phyloP scores from a whole-genome alignment of 1,140 invertebrate species.

The Drosophila suzukii region DNA sequence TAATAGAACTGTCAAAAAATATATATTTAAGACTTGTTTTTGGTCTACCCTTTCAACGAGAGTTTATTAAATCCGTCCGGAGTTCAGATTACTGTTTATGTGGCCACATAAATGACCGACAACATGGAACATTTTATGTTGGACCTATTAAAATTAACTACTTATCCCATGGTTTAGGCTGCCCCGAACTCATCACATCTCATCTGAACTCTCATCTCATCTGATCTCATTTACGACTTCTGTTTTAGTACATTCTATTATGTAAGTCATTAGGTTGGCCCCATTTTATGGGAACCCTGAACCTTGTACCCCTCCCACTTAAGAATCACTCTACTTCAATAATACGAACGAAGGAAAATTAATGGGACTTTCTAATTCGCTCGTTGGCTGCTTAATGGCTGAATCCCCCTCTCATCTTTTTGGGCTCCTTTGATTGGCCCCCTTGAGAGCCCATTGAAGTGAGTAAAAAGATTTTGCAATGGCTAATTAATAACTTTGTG shows the following conservation, averaged over 20 bases:
- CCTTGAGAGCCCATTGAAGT: slow-evolving; percentile 35
- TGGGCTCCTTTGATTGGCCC: slow-evolving; percentile 4
- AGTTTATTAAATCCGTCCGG: background rate
- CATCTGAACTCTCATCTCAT: slow-evolving; percentile 41
- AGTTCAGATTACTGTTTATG: slow-evolving; percentile 8
- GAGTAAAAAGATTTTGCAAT: slow-evolving; percentile 24
- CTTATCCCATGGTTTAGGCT: background rate
- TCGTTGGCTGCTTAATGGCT: slow-evolving; percentile 57
- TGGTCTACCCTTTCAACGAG: background rate
- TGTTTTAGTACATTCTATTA: slow-evolving; percentile 67
- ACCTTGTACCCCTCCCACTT: slow-evolving; percentile 9
- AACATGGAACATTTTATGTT: slow-evolving; percentile 20
- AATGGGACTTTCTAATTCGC: slow-evolving; percentile 62
- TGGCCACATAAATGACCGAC: slow-evolving; percentile 4
- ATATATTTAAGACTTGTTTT: background rate
- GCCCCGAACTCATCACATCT: slow-evolving; percentile 15
- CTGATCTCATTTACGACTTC: slow-evolving; percentile 68
- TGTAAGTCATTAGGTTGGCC: slow-evolving; percentile 66
- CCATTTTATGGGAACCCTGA: slow-evolving; percentile 51
- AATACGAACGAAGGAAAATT: slow-evolving; percentile 51
- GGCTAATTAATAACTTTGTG: slow-evolving; percentile 51
- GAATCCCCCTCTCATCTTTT: slow-evolving; percentile 8
- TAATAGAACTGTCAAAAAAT: background rate
- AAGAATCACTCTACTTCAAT: slow-evolving; percentile 27
- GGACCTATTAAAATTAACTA: slow-evolving; percentile 35